phyloP scores from a whole-genome alignment of 2,113 vertebrate species.

The Globicephala melas region DNA sequence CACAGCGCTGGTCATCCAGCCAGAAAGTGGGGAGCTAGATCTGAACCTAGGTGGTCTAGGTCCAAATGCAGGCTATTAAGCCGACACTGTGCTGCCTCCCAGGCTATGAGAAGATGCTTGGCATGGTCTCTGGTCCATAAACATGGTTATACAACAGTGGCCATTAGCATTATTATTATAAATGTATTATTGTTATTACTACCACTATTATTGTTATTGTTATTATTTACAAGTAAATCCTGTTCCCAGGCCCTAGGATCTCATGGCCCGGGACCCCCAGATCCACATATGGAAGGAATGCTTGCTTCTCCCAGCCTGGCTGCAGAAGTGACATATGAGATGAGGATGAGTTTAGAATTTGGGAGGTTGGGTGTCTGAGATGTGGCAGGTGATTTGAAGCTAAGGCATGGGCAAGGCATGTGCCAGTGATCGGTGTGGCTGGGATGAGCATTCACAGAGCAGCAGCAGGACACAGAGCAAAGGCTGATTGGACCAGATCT shows the following conservation, averaged over 20 bases:
- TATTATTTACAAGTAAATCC: not conserved
- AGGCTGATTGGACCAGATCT: not conserved
- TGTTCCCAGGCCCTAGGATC: not conserved
- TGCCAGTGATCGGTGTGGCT: not conserved
- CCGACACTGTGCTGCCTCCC: not conserved
- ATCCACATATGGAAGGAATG: not conserved
- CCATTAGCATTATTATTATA: too few species aligned
- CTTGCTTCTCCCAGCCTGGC: not conserved
- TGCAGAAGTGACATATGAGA: too few species aligned
- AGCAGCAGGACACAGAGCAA: not conserved
- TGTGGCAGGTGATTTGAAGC: not conserved
- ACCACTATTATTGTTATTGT: not conserved
- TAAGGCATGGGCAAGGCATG: not conserved
- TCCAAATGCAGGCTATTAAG: not conserved
- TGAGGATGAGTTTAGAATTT: accelerated
- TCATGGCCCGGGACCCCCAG: not conserved
- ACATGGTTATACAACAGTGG: too few species aligned
- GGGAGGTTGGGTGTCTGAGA: not conserved
- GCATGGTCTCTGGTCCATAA: not conserved
- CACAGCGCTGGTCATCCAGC: not conserved
- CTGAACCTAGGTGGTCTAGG: not conserved
- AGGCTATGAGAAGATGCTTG: not conserved
- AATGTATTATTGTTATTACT: not conserved
- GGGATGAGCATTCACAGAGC: accelerated
- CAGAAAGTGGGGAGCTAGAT: not conserved